Base-by-base conservation (phyloP, 2,113 vertebrate species). In the Brachyhypopomus occidentalis region DNA sequence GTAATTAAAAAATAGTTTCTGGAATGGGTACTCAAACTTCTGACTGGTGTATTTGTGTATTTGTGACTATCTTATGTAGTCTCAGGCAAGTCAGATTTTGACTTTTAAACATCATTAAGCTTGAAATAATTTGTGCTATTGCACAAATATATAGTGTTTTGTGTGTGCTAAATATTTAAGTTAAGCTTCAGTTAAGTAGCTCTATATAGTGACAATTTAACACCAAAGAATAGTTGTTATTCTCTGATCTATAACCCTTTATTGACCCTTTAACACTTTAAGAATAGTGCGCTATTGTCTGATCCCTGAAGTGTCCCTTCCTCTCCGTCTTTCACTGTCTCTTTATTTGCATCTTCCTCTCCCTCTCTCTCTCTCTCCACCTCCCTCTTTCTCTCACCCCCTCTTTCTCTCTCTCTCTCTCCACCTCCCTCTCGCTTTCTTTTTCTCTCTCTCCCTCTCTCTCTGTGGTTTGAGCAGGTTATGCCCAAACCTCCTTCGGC, bases 401-500 rank as follows among this genome's bases (percentile, higher is more conserved):
- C 17, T 72, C n/a, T 34, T n/a, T n/a, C 14, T 25, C 27, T 41
- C 20, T 25, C 27, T 79, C n/a, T 75, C 7, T 34, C 27, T 30
- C 25, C 45, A 1, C 52, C 38, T 67, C 14, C 20, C 58, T 41
- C 16, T 7, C 11, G 59, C 63, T 34, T 4, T 23, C 20, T 36
- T 34, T 72, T 12, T 7, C 5, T 60, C 12, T 55, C 60, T 72
- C 22, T 23, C 2, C 38, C 17, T 72, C n/a, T 34, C 23, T 63
- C 58, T 20, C 19, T 25, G 2, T 36, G 25, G 17, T 81, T 14
- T 70, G 45, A 30, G 3, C 85, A 96, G 95, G 95, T 96, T 87
- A 95, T 95, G 92, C 95, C 95, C 82, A 96, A 96, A 88, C 95
- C 95, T 75, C 94, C 94, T 87, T 30, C 30, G 30, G 91, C 94